Evolutionary conservation across 2,888 invertebrate species (phyloP), one percentile per base, ranked within the genome.

Genomic region (Syrista parreyssii): DNA sequence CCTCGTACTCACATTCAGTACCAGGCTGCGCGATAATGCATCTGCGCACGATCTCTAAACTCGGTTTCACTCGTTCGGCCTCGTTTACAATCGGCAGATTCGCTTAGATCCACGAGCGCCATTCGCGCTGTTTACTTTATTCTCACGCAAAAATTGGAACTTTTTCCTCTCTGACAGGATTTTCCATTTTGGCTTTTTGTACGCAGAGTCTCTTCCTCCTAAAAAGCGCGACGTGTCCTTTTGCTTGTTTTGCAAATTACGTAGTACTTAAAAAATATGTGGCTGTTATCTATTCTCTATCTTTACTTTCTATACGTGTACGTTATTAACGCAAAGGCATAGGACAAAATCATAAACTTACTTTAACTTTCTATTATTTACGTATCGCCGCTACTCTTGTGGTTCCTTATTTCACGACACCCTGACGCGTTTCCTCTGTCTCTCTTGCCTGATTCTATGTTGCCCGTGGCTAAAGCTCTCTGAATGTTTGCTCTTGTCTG

Each of bases 151-250:
- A n/a, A n/a, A n/a, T n/a, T n/a, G n/a, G n/a, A n/a, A n/a, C n/a
- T n/a, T n/a, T n/a, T n/a, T n/a, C n/a, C n/a, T 75, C 69, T 77
- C 75, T 74, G 75, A 75, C 77, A 77, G 33, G 75, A 35, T 77
- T 77, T 68, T 77, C 31, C 71, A 31, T 69, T 30, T 69, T 32
- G 69, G 30, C 69, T 69, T 1, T n/a, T 12, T 55, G 9, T 55
- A 55, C 23, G 55, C 23, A 55, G 40, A 40, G 23, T 55, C 9
- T 55, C 23, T 55, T 9, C 23, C 9, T 55, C 9, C 6, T 2
- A 9, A 23, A 55, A 55, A 23, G n/a, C 23, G 55, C 23, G 9
- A 55, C 55, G 55, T 23, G 55, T 9, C 23, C 15, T 55, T 55
- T 23, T 55, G 23, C 55, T 55, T 55, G 23, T 23, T 55, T 23